These are phyloP conservation scores for Sturmia bella DNA, from an alignment of 2,888 invertebrate genomes.

Conservation along the genomic window DNA sequence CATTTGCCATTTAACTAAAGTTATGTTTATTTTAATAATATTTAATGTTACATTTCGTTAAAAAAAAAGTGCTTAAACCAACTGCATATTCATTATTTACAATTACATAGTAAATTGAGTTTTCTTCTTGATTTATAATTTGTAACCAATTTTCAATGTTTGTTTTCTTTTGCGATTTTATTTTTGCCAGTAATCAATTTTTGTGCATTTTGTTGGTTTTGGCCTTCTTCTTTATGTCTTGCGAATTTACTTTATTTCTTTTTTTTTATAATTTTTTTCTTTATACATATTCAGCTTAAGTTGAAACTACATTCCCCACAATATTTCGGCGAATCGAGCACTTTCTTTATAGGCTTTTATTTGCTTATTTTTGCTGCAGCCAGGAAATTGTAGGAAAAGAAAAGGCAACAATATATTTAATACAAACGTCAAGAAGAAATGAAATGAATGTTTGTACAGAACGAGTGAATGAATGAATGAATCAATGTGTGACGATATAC, in stretches of 20 bases:
- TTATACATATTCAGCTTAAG: conserved; percentile 22
- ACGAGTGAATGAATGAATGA: conserved; percentile 17
- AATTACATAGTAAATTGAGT: conserved; percentile 53
- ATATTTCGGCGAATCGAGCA: background rate
- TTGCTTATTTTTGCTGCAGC: background rate
- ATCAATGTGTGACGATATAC: conserved; percentile 28
- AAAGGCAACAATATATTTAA: conserved; percentile 24
- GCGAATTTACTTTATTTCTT: no score
- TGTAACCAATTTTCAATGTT: conserved; percentile 60
- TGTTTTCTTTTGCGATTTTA: conserved; percentile 2
- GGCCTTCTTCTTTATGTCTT: conserved; percentile 4
- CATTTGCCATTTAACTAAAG: no score
- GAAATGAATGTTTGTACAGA: conserved; percentile 4
- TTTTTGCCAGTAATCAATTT: conserved; percentile 43
- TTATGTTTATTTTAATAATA: no score
- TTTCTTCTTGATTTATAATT: conserved; percentile 59
- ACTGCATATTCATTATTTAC: conserved; percentile 44
- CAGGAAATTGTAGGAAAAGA: background rate
- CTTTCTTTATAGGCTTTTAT: conserved; percentile 12
- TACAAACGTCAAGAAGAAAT: background rate
- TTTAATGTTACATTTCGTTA: no score
- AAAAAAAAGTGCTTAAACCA: background rate
- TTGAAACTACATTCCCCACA: conserved; percentile 26
- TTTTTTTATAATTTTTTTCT: background rate
- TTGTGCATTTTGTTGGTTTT: conserved; percentile 16